Conservation (phyloP, 2,888 invertebrate genomes). For the Axea sp. region DNA sequence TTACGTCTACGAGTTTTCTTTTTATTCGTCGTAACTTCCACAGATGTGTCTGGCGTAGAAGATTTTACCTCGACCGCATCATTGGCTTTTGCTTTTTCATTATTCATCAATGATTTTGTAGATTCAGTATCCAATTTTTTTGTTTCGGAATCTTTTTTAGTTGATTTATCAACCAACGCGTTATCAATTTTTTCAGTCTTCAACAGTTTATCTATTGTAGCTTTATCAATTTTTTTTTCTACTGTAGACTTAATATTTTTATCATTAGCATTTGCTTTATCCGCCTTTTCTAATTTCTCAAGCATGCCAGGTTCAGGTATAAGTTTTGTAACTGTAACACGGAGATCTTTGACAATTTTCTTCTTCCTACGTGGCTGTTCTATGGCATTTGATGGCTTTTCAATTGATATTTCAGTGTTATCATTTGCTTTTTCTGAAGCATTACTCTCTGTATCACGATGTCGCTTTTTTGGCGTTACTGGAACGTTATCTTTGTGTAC, state of each 20-base stretch:
- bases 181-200: slow-evolving; percentile 58
- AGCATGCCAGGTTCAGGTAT: slow-evolving; percentile 66
- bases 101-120: slow-evolving; percentile 71
- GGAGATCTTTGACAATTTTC: slow-evolving; percentile 76
- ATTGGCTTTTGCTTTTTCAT: slow-evolving; percentile 72
- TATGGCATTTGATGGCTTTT: slow-evolving; percentile 69
- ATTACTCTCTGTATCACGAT: slow-evolving; percentile 83
- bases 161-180: slow-evolving; percentile 30
- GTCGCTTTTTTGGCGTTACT: slow-evolving; percentile 88
- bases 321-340: slow-evolving; percentile 77
- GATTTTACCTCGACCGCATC: slow-evolving; percentile 2
- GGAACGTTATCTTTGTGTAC: slow-evolving; percentile 71
- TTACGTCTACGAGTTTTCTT: slow-evolving; percentile 84
- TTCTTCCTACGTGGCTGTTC: slow-evolving; percentile 76
- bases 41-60: slow-evolving; percentile 31
- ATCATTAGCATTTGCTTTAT: slow-evolving; percentile 60
- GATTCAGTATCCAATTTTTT: slow-evolving; percentile 37
- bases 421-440: slow-evolving; percentile 53
- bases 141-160: slow-evolving; percentile 54
- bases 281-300: slow-evolving; percentile 67
- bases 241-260: slow-evolving; percentile 69
- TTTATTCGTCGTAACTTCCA: no score
- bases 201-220: slow-evolving; percentile 77
- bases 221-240: slow-evolving; percentile 80
- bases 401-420: slow-evolving; percentile 60